Conservation (phyloP, 35 echinoderm and acorn worm species). For the Apostichopus californicus region DNA sequence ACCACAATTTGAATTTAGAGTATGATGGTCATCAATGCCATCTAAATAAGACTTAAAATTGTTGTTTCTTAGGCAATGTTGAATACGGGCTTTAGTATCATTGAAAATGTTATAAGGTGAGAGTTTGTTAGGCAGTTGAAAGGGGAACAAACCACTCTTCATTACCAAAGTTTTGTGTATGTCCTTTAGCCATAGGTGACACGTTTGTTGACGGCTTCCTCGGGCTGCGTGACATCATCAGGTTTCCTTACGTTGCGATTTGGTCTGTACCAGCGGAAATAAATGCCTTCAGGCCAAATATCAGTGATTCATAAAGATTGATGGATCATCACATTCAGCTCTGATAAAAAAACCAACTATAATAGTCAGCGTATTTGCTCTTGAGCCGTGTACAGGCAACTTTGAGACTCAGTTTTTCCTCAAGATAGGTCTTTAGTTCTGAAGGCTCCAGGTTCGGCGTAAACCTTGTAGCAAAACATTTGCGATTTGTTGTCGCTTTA, state of each 20-base stretch:
- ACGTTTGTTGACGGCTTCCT: not conserved
- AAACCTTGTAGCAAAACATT: slow-evolving; percentile 31
- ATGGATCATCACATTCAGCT: too few relatives aligned
- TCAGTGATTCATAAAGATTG: too few relatives aligned
- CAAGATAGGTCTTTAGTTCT: too few relatives aligned
- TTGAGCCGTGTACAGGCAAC: too few relatives aligned
- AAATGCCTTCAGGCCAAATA: too few relatives aligned
- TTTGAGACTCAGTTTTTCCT: too few relatives aligned
- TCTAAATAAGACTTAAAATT: too few relatives aligned
- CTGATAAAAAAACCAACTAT: not conserved
- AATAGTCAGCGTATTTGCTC: too few relatives aligned
- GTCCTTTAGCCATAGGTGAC: not conserved
- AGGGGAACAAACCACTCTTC: not conserved
- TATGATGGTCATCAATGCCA: too few relatives aligned
- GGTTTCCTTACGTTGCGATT: not conserved
- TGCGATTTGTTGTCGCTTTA: not conserved
- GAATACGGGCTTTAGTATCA: too few relatives aligned
- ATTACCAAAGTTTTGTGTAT: slow-evolving; percentile 12
- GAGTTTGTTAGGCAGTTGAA: slow-evolving; percentile 10
- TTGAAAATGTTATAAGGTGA: not conserved
- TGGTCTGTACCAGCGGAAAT: slow-evolving; percentile 14
- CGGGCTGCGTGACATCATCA: not conserved
- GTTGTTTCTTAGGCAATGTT: too few relatives aligned
- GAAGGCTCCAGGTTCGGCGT: not conserved
- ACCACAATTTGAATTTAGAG: too few relatives aligned